Evolutionary conservation across 2,797 vertebrate species (phyloP), one percentile per base, ranked within the genome.

Genomic region (Nannoperca obscura): DNA sequence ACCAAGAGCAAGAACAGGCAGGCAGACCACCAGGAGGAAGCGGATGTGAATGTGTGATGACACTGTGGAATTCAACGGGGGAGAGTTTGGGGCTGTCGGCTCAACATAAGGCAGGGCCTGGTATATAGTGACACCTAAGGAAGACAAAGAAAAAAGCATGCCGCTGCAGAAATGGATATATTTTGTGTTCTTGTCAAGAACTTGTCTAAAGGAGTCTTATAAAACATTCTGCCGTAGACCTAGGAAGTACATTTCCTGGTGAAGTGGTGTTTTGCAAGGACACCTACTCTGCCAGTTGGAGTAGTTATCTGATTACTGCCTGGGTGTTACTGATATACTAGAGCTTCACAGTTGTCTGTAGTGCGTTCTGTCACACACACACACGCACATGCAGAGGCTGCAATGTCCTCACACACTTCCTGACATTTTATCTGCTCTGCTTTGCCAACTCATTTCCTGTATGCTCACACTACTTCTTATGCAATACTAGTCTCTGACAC

Each of bases 1-100:
- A 98, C 98, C 97, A 42, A 93, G 65, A 38, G 94, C 91, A 8
- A 98, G 96, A 57, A 96, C 80, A 12, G 94, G 71, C 71, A 98
- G 90, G 86, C 95, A 98, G 24, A 81, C 81, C 93, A 95, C 93
- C 71, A 97, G 91, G 67, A 96, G 19, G 5, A 95, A 89, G 0
- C 95, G 93, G 22, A 95, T 94, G 83, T 93, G 93, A 69, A 94
- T 52, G 17, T 91, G 85, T 27, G 94, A 49, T 0, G 91, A 86
- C 7, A 91, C 74, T 10, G 95, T 93, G 32, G 90, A 84, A 2
- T 91, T 90, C 46, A 95, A 66, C 68, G 88, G 80, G 59, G 87
- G 81, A 20, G 94, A 95, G 34, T 93, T 93, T 4, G 92, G 93
- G 52, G 92, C 93, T 52, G 89, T 71, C 2, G 92, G 89, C 88